These are phyloP conservation scores for Bombus vancouverensis DNA, from an alignment of 1,140 invertebrate species.

Conservation along the genomic window DNA sequence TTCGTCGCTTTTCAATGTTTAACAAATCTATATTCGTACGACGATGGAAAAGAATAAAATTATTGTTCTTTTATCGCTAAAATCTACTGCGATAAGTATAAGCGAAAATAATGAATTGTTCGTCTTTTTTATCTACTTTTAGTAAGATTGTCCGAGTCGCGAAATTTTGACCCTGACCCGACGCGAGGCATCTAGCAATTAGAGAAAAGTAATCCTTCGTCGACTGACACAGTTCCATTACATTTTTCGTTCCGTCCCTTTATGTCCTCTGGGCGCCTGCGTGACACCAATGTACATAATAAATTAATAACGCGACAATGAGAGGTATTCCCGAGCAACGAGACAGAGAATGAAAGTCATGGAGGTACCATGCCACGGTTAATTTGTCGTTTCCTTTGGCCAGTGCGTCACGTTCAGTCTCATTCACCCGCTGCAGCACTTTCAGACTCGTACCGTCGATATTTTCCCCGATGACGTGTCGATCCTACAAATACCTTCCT, in stretches of 20 bases:
- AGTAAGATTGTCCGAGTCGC: no score
- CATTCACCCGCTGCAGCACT: not conserved
- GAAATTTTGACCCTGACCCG: no score
- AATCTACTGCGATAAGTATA: no score
- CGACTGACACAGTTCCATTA: not conserved
- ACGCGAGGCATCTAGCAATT: not conserved
- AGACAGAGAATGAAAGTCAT: constrained; percentile 2
- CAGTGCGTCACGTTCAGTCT: not conserved
- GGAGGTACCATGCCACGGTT: constrained; percentile 34
- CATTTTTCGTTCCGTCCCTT: not conserved
- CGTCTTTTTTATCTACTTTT: no score
- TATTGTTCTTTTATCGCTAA: no score
- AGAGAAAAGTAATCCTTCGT: not conserved
- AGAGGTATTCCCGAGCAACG: constrained; percentile 2
- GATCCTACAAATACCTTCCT: not conserved
- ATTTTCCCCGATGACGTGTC: not conserved
- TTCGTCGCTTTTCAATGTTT: not conserved
- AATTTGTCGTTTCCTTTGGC: constrained; percentile 61
- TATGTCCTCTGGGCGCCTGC: not conserved
- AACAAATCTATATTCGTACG: no score
- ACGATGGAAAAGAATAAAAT: no score
- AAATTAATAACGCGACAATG: constrained; percentile 8
- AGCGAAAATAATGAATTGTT: no score
- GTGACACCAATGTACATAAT: not conserved
- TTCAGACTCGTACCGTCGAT: no score